phyloP scores from a whole-genome alignment of 2,888 invertebrate genomes.

The Oxystoma pomonae region DNA sequence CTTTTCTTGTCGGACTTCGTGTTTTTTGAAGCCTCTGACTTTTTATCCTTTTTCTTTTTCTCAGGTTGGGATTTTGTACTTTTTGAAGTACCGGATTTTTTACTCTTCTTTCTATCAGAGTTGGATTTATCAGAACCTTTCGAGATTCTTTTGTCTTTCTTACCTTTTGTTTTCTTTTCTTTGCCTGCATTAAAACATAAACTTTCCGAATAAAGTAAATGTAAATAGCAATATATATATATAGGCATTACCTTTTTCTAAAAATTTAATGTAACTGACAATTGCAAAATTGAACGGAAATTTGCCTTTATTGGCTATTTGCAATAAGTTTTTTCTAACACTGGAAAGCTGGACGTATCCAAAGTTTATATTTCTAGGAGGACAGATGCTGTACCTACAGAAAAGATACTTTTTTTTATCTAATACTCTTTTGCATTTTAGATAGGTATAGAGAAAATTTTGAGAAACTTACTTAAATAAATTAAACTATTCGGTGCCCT shows the following conservation, averaged over 20 bases:
- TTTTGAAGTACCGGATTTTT: slow-evolving; percentile 24
- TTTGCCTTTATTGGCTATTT: slow-evolving; percentile 57
- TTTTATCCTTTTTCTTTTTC: slow-evolving; percentile 9
- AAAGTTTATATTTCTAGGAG: slow-evolving; percentile 56
- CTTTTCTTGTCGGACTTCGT: slow-evolving; percentile 16
- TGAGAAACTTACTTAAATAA: too few species aligned
- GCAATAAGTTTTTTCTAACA: slow-evolving; percentile 52
- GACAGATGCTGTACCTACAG: slow-evolving; percentile 55
- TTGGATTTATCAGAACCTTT: slow-evolving; percentile 21
- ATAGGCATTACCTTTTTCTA: slow-evolving; percentile 13
- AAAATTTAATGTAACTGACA: slow-evolving; percentile 22
- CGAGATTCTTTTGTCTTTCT: slow-evolving; percentile 10
- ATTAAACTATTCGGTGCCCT: too few species aligned
- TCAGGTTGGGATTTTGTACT: slow-evolving; percentile 18
- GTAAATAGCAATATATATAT: not conserved
- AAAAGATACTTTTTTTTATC: too few species aligned
- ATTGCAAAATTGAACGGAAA: slow-evolving; percentile 48
- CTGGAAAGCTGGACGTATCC: slow-evolving; percentile 55
- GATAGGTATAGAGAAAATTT: too few species aligned
- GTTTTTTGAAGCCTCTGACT: slow-evolving; percentile 7
- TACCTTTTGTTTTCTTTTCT: slow-evolving; percentile 16
- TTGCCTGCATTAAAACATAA: slow-evolving; percentile 11
- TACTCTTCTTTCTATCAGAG: slow-evolving; percentile 13
- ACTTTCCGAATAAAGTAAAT: not conserved
- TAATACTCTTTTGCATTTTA: too few species aligned